phyloP scores from a whole-genome alignment of 2,888 invertebrate species.

The Plagodis dolabraria region DNA sequence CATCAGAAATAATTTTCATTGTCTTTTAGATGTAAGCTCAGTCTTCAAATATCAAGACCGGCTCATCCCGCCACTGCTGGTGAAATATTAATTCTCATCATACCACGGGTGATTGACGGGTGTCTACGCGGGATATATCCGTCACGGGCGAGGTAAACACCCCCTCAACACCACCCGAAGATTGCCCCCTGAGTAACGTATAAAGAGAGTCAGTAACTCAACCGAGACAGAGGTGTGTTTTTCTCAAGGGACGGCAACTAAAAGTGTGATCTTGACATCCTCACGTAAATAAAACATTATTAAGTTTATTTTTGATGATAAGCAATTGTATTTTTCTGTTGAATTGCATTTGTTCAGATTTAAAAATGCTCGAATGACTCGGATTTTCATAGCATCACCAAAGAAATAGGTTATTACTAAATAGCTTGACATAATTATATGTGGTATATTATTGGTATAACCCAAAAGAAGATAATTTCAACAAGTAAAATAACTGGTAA shows the following conservation, averaged over 20 bases:
- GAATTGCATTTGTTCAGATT: no score
- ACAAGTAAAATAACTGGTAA: no score
- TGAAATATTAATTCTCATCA: constrained; percentile 64
- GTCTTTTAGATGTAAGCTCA: background rate
- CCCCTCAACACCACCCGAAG: constrained; percentile 41
- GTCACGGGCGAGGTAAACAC: constrained; percentile 75
- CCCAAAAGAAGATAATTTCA: no score
- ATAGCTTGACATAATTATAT: no score
- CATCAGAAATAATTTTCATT: background rate
- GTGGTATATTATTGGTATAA: no score
- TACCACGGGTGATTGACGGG: constrained; percentile 79
- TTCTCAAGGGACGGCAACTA: constrained; percentile 1
- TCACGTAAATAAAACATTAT: no score
- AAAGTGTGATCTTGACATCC: no score
- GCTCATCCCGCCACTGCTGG: constrained; percentile 32
- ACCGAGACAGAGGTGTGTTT: background rate
- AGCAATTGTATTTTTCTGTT: no score
- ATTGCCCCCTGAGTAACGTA: constrained; percentile 22
- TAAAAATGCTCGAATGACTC: no score
- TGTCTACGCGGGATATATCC: constrained; percentile 82
- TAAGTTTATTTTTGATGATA: no score
- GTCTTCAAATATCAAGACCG: constrained; percentile 46
- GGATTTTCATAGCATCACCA: no score
- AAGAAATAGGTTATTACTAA: no score
- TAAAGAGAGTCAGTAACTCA: constrained; percentile 16